Conservation (phyloP, 2,888 invertebrate species). For the Sclerodermus sp. region DNA sequence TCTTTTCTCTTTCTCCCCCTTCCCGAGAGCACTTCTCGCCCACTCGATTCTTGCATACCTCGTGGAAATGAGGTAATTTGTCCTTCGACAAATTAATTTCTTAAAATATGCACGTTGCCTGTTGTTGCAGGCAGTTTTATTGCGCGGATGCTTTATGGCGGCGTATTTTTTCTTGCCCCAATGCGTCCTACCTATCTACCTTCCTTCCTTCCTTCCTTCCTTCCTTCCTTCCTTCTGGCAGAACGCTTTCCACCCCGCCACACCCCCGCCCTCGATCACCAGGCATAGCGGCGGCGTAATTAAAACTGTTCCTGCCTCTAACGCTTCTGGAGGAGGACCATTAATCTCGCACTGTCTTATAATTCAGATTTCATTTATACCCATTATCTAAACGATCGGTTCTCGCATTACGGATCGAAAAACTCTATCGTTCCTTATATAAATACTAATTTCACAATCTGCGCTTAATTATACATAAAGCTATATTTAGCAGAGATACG, state of each 20-base stretch:
- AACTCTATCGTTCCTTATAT: no score
- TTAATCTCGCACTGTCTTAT: no score
- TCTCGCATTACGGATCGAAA: no score
- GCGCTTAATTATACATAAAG: no score
- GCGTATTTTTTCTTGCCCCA: slow-evolving; percentile 17
- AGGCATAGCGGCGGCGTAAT: slow-evolving; percentile 18
- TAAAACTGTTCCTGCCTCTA: slow-evolving; percentile 19
- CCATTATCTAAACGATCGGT: no score
- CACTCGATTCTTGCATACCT: background rate
- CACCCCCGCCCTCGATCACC: background rate
- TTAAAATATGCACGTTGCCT: slow-evolving; percentile 33
- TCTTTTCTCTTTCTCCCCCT: slow-evolving; percentile 9
- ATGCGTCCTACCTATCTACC: slow-evolving; percentile 6
- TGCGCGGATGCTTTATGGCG: slow-evolving; percentile 36
- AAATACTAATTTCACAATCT: no score
- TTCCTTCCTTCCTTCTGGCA: background rate
- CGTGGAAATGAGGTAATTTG: slow-evolving; percentile 33
- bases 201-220: slow-evolving; percentile 5
- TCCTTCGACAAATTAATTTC: slow-evolving; percentile 44
- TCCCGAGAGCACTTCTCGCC: slow-evolving; percentile 6
- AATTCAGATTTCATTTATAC: no score
- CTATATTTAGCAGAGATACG: no score
- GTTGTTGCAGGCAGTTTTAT: slow-evolving; percentile 37
- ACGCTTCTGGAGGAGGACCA: no score
- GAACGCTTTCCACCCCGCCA: background rate